Conservation (phyloP, 2,113 vertebrate genomes). For the Athene noctua region DNA sequence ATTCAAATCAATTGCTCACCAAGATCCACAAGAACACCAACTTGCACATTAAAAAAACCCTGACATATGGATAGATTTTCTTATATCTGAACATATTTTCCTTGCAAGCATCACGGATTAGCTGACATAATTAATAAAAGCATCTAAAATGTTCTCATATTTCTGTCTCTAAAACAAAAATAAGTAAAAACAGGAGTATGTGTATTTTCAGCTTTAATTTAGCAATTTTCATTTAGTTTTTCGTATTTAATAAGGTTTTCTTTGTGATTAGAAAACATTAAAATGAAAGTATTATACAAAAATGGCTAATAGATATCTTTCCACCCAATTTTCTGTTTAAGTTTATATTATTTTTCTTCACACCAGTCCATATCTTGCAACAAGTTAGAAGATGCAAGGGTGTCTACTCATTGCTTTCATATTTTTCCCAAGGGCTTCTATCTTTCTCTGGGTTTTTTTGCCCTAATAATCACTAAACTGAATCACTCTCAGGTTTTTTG, state of each 20-base stretch:
- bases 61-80: neutral
- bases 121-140: neutral
- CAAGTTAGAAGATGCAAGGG: neutral
- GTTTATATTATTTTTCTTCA: neutral
- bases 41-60: accelerated
- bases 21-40: neutral
- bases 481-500: neutral
- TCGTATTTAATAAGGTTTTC: neutral
- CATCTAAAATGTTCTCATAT: neutral
- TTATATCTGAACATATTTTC: neutral
- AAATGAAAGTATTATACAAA: neutral
- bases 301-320: neutral
- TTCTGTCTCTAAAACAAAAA: neutral
- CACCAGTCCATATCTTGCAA: neutral
- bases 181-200: neutral
- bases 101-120: neutral
- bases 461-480: neutral
- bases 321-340: neutral
- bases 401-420: neutral
- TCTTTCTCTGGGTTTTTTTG: neutral
- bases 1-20: neutral
- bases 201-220: neutral
- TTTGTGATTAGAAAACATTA: neutral
- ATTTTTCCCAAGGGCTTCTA: neutral
- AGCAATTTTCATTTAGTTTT: neutral